phyloP scores from a whole-genome alignment of 2,888 invertebrate genomes.

The Barypeithes pellucidus region DNA sequence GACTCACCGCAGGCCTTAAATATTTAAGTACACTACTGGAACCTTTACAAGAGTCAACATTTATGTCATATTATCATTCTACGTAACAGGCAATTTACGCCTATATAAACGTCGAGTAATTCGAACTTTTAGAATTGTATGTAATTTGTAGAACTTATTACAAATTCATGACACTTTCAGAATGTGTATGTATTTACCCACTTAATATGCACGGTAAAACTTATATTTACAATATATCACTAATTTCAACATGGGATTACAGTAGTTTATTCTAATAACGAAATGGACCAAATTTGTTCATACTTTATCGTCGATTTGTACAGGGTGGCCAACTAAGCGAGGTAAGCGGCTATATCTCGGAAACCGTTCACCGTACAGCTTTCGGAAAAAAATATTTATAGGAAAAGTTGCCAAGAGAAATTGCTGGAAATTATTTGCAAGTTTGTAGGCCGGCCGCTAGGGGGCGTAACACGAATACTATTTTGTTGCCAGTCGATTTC shows the following conservation, averaged over 20 bases:
- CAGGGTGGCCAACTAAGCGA: too few relatives aligned
- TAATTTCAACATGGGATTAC: constrained; percentile 31
- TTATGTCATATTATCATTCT: neutral
- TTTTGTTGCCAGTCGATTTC: too few relatives aligned
- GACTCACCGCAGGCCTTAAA: neutral
- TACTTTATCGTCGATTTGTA: constrained; percentile 28
- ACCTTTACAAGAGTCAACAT: neutral
- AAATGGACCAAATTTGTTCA: constrained; percentile 32
- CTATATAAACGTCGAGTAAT: constrained; percentile 1
- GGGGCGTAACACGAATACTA: too few relatives aligned
- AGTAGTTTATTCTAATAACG: constrained; percentile 29
- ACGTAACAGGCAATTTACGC: neutral
- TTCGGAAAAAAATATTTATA: too few relatives aligned
- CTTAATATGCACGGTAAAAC: constrained; percentile 46
- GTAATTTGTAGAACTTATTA: constrained; percentile 26
- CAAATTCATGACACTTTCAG: constrained; percentile 39
- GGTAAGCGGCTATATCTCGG: too few relatives aligned
- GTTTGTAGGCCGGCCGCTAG: too few relatives aligned
- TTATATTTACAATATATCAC: constrained; percentile 38
- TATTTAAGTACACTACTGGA: neutral
- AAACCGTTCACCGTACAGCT: too few relatives aligned
- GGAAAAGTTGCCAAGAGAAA: too few relatives aligned
- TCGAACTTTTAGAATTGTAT: neutral
- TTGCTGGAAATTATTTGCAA: too few relatives aligned
- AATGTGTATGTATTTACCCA: constrained; percentile 39